A percentile compares a stretch with the other conserved stretches of the same genome.
Conservation (phyloP, 92 coral and sea anemone species). For the Galaxea fascicularis region DNA sequence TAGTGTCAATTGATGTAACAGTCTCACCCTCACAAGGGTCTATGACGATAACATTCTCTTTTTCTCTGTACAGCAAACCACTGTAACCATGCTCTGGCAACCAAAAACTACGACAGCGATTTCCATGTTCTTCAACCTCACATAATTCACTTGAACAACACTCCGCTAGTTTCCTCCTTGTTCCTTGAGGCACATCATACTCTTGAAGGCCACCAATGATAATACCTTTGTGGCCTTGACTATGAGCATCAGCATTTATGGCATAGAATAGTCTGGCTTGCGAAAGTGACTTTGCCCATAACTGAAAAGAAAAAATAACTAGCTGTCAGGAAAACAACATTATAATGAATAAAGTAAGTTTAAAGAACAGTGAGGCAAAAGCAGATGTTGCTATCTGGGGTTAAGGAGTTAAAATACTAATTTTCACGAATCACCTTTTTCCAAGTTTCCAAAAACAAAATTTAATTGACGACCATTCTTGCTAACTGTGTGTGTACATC, state of each 20-base stretch:
- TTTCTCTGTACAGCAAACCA: constrained; percentile 66
- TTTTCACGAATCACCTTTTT: too few species aligned
- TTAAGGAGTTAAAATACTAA: too few species aligned
- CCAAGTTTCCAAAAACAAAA: too few species aligned
- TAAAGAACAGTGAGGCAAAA: too few species aligned
- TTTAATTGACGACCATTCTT: too few species aligned
- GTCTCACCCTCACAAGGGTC: constrained; percentile 47
- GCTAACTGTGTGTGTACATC: too few species aligned
- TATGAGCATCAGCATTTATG: constrained; percentile 29
- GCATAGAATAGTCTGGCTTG: constrained; percentile 65
- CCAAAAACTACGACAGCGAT: constrained; percentile 63
- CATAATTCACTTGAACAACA: constrained; percentile 45
- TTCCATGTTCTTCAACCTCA: constrained; percentile 57
- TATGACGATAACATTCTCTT: constrained; percentile 46
- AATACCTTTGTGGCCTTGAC: constrained; percentile 58
- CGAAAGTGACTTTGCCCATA: constrained; percentile 66
- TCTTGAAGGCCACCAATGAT: constrained; percentile 57
- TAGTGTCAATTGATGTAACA: constrained; percentile 25
- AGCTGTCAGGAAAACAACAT: too few species aligned
- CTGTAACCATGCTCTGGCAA: constrained; percentile 63
- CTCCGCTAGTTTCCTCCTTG: constrained; percentile 40
- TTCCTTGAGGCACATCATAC: constrained; percentile 39
- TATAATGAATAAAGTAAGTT: too few species aligned
- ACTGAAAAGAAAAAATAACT: constrained; percentile 28
- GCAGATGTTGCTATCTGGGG: too few species aligned